These are phyloP conservation scores for Sinentomon sp. DNA, from an alignment of 2,888 invertebrate species.

Conservation along the genomic window DNA sequence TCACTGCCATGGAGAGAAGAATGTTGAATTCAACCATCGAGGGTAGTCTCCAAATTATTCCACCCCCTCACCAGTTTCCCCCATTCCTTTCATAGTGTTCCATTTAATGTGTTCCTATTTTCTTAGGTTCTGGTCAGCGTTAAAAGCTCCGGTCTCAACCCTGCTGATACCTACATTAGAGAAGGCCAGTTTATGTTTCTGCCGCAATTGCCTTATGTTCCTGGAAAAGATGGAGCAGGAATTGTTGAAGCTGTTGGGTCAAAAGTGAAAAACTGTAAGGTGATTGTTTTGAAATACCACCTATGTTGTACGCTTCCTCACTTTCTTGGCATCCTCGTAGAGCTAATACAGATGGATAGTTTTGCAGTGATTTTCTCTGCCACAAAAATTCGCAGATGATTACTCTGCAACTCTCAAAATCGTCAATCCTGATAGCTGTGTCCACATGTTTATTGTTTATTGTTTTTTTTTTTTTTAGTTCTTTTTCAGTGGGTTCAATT, in stretches of 20 bases:
- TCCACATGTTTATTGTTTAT: no score
- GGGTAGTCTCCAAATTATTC: slow-evolving; percentile 1
- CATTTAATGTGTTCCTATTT: no score
- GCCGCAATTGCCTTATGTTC: slow-evolving; percentile 25
- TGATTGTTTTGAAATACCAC: no score
- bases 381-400: not conserved
- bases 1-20: no score
- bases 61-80: not conserved
- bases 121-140: slow-evolving; percentile 25
- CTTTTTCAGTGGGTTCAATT: no score
- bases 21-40: not conserved
- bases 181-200: slow-evolving; percentile 22
- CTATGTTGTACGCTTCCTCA: not conserved
- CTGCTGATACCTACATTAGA: slow-evolving; percentile 29
- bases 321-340: not conserved
- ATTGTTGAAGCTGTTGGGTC: slow-evolving; percentile 23
- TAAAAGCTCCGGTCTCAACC: slow-evolving; percentile 26
- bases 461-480: no score
- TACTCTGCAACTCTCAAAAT: no score
- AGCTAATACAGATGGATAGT: not conserved
- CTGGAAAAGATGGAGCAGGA: slow-evolving; percentile 28
- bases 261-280: slow-evolving; percentile 22
- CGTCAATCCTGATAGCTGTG: no score
- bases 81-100: not conserved
- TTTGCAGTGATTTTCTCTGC: not conserved